Conservation (phyloP, 2,888 invertebrate genomes). For the Pollenia angustigena region DNA sequence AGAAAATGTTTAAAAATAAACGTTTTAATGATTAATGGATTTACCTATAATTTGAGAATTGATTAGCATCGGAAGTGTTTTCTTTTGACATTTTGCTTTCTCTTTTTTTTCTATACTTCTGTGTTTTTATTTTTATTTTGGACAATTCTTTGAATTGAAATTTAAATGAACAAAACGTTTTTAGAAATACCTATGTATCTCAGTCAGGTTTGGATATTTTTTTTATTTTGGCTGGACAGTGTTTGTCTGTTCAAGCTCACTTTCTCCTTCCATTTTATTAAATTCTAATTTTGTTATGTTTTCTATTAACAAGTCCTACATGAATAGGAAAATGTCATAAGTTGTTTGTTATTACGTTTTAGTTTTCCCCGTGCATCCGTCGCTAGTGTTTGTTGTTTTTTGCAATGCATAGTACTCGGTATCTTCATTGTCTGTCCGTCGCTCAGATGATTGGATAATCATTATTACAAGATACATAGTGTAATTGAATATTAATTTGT, state of each 20-base stretch:
- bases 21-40: constrained; percentile 7
- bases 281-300: not conserved
- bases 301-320: not conserved
- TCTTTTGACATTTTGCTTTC: constrained; percentile 34
- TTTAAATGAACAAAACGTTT: not conserved
- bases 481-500: constrained; percentile 54
- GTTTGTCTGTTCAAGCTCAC: not conserved
- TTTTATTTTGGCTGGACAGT: not conserved
- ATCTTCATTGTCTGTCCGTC: not conserved
- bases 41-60: constrained; percentile 19
- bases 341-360: constrained; percentile 48
- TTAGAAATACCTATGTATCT: not conserved
- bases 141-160: not conserved
- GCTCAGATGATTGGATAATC: constrained; percentile 49
- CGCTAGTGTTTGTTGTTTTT: constrained; percentile 11
- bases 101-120: constrained; percentile 11
- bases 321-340: constrained; percentile 14
- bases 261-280: not conserved
- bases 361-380: constrained; percentile 29
- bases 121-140: not conserved
- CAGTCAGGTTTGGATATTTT: not conserved
- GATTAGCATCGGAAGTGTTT: constrained; percentile 6
- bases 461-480: constrained; percentile 21
- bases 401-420: not conserved
- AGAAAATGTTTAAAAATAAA: constrained; percentile 28